A percentile compares a stretch with the other conserved stretches of the same genome.
Conservation (phyloP, 2,113 vertebrate genomes). For the Henicopernis longicauda region DNA sequence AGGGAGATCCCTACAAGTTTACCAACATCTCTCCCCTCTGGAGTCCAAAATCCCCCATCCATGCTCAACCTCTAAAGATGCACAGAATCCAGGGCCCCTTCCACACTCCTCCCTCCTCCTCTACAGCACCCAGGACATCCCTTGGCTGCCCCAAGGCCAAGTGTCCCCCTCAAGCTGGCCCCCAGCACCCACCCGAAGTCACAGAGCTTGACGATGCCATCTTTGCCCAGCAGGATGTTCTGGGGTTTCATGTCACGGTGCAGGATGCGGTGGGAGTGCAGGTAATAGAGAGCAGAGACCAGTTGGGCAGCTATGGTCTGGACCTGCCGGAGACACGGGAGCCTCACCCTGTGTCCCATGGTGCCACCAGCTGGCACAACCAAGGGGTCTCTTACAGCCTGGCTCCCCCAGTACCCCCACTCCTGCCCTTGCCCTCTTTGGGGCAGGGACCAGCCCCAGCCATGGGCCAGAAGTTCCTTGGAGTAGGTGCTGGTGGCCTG, state of each 20-base stretch:
- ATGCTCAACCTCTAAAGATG: background rate
- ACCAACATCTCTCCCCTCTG: background rate
- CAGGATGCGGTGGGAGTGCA: conserved; percentile 95
- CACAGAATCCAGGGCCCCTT: background rate
- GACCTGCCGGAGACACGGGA: conserved; percentile 70
- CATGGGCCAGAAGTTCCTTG: background rate
- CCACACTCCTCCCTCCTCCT: background rate
- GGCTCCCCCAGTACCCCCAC: background rate
- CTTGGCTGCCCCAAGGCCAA: conserved; percentile 75
- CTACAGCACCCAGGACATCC: background rate
- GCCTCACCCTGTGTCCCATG: background rate
- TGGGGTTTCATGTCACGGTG: conserved; percentile 98
- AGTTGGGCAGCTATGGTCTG: conserved; percentile 88
- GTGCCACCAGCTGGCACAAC: background rate
- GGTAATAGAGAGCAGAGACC: conserved; percentile 94
- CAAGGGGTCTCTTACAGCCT: fast-evolving
- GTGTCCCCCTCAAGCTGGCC: background rate
- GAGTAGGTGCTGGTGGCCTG: background rate
- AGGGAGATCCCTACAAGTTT: background rate
- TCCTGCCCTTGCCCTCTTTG: background rate
- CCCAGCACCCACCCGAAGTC: conserved; percentile 87
- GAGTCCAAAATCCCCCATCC: background rate
- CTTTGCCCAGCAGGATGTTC: conserved; percentile 93
- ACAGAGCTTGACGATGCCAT: conserved; percentile 90
- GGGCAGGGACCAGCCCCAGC: background rate